phyloP scores from a whole-genome alignment of 2,113 vertebrate species.

The Microtus ochrogaster region DNA sequence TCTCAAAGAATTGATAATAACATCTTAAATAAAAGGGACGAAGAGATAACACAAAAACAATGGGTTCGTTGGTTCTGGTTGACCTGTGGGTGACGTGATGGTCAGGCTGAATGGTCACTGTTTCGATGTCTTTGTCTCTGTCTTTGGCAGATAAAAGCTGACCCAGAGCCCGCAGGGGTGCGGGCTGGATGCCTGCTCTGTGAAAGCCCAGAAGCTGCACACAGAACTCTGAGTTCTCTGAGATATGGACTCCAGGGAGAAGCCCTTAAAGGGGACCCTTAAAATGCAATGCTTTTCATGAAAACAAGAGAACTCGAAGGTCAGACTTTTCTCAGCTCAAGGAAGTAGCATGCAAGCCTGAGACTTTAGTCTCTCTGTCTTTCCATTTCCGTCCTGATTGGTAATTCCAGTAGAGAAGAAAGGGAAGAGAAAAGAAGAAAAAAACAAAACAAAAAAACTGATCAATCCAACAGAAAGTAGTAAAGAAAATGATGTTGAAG shows the following conservation, averaged over 20 bases:
- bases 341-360: not conserved
- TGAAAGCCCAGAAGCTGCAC: not conserved
- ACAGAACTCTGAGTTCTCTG: not conserved
- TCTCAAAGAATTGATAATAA: not conserved
- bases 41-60: not conserved
- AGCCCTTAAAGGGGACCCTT: not conserved
- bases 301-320: not conserved
- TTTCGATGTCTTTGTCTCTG: not conserved
- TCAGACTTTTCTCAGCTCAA: not conserved
- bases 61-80: not conserved
- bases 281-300: not conserved
- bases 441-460: not conserved
- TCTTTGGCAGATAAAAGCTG: not conserved
- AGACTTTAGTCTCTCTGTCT: constrained; percentile 2
- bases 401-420: constrained; percentile 3
- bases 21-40: not conserved
- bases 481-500: not conserved
- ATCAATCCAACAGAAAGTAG: not conserved
- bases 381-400: constrained; percentile 26
- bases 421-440: not conserved
- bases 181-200: not conserved
- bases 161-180: not conserved
- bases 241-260: not conserved
- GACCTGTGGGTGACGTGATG: not conserved
- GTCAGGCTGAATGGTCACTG: not conserved